Conservation (phyloP, 2,888 invertebrate genomes). For the Melanotus villosus region DNA sequence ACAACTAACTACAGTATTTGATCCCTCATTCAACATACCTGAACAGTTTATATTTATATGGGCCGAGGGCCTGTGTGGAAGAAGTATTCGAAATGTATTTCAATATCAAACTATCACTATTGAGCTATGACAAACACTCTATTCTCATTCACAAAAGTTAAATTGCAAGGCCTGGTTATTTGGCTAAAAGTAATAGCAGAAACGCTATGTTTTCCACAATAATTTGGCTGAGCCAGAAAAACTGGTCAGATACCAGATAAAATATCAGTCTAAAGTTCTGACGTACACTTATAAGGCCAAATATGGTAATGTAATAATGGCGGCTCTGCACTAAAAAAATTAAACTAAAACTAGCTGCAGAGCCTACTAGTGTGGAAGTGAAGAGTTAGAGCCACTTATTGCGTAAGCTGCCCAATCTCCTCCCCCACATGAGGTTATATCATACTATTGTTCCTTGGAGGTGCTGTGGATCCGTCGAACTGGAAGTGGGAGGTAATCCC, state of each 20-base stretch:
- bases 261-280: constrained; percentile 64
- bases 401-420: constrained; percentile 85
- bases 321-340: constrained; percentile 53
- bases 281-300: constrained; percentile 66
- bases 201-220: constrained; percentile 49
- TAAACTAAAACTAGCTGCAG: constrained; percentile 34
- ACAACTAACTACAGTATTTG: constrained; percentile 65
- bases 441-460: constrained; percentile 94
- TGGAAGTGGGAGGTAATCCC: constrained; percentile 68
- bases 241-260: constrained; percentile 53
- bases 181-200: constrained; percentile 36
- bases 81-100: constrained; percentile 53
- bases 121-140: constrained; percentile 53
- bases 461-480: constrained; percentile 78
- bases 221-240: constrained; percentile 60
- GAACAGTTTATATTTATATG: constrained; percentile 64
- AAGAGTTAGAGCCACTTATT: constrained; percentile 81
- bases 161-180: constrained; percentile 46
- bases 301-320: constrained; percentile 58
- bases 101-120: constrained; percentile 48
- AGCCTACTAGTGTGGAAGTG: constrained; percentile 63
- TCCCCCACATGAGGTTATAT: constrained; percentile 95
- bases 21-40: constrained; percentile 68
- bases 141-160: constrained; percentile 25
- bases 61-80: constrained; percentile 59